Percentiles rank a stretch among this genome's conserved stretches.
These are phyloP conservation scores for Leptinotarsa texana DNA, from an alignment of 1,140 invertebrate species.

Conservation along the genomic window DNA sequence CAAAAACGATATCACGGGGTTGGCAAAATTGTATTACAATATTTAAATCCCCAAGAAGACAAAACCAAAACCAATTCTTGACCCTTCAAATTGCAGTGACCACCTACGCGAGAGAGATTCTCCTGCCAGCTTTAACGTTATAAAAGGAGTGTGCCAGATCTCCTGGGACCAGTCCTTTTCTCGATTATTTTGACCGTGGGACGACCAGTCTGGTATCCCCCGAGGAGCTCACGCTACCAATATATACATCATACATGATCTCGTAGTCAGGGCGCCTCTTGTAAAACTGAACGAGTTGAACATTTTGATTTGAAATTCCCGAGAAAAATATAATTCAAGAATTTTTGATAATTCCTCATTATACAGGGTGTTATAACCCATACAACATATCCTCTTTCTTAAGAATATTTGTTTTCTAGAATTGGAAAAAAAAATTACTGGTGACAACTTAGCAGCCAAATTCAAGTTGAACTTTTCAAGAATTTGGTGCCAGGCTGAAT, in stretches of 20 bases:
- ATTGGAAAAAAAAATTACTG: too few relatives aligned
- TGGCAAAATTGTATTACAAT: constrained; percentile 12
- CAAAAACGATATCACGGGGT: constrained; percentile 6
- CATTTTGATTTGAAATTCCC: too few relatives aligned
- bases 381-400: too few relatives aligned
- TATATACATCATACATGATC: constrained; percentile 19
- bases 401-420: too few relatives aligned
- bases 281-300: too few relatives aligned
- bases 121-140: constrained; percentile 26
- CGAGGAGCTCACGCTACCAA: constrained; percentile 17
- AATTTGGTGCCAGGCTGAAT: too few relatives aligned
- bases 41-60: constrained; percentile 11
- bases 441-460: too few relatives aligned
- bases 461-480: too few relatives aligned
- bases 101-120: not conserved
- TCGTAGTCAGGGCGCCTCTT: not conserved
- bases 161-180: constrained; percentile 25
- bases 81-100: constrained; percentile 17
- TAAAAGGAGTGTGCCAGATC: constrained; percentile 23
- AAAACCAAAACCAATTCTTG: constrained; percentile 19
- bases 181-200: constrained; percentile 29
- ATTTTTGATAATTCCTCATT: too few relatives aligned
- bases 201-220: constrained; percentile 22
- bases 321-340: too few relatives aligned
- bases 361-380: too few relatives aligned